These are phyloP conservation scores for Drosophila arizonae DNA, from an alignment of 1,140 invertebrate genomes.

Conservation along the genomic window DNA sequence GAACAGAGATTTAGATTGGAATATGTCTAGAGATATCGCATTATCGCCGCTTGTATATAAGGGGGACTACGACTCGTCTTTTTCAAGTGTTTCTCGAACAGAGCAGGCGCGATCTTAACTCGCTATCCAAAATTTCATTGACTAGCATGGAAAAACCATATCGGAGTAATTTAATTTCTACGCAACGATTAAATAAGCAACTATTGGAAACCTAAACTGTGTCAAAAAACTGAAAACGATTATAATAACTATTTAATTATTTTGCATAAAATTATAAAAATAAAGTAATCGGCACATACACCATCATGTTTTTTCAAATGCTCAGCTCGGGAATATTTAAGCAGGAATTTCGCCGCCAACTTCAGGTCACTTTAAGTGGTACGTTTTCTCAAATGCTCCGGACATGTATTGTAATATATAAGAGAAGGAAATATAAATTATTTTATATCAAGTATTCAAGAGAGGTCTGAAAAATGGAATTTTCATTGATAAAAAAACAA, in stretches of 20 bases:
- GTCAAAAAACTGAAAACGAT: not conserved
- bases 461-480: too few species aligned
- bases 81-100: not conserved
- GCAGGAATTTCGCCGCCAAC: not conserved
- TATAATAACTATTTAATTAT: not conserved
- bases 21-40: not conserved
- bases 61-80: not conserved
- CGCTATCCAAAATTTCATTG: not conserved
- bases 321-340: not conserved
- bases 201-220: not conserved
- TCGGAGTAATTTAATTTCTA: not conserved
- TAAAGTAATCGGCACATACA: too few species aligned
- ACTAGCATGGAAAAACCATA: not conserved
- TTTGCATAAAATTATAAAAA: too few species aligned
- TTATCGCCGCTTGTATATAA: not conserved
- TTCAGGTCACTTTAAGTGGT: not conserved
- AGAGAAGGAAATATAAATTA: too few species aligned
- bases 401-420: too few species aligned
- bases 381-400: not conserved
- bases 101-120: not conserved
- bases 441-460: too few species aligned
- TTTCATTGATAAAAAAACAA: too few species aligned
- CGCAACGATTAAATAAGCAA: not conserved
- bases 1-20: not conserved
- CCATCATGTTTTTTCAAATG: not conserved